Evolutionary conservation across 2,888 invertebrate genomes (phyloP).

Genomic region (Cheilosia pagana): DNA sequence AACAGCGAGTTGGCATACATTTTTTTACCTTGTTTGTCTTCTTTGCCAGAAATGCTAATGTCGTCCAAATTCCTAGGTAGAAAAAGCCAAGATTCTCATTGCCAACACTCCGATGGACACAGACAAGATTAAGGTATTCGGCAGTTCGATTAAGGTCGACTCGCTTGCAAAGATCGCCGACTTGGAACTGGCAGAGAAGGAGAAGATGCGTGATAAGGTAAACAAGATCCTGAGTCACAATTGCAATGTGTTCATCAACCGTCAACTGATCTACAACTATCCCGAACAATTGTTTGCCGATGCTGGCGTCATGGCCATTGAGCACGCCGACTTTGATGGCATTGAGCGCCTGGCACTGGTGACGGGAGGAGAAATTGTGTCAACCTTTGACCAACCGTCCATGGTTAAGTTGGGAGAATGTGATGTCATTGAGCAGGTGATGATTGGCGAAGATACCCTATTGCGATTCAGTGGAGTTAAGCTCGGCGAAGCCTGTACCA

Average conservation of each 20-base stretch:
- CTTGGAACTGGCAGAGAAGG: conserved; percentile 98
- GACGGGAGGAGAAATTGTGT: conserved; percentile 98
- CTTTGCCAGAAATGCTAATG: conserved; percentile 5
- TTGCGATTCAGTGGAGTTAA: conserved; percentile 97
- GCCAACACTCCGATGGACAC: conserved; percentile 99
- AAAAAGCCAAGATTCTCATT: conserved; percentile 98
- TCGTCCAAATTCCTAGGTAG: conserved; percentile 84
- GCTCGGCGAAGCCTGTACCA: conserved; percentile 97
- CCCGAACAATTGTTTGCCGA: conserved; percentile 99
- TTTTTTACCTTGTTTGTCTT: not conserved
- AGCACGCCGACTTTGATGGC: conserved; percentile 99
- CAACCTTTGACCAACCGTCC: conserved; percentile 98
- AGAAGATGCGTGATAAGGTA: conserved; percentile 99
- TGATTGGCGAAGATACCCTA: conserved; percentile 98
- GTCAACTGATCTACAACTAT: conserved; percentile 99
- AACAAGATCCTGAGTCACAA: conserved; percentile 97
- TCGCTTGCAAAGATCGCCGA: conserved; percentile 98
- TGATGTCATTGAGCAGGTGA: conserved; percentile 95
- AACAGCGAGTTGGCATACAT: conserved; percentile 5
- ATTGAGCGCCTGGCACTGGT: conserved; percentile 98
- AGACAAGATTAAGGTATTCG: conserved; percentile 99
- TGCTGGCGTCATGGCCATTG: conserved; percentile 99
- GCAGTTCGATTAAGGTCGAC: conserved; percentile 96
- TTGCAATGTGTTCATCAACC: conserved; percentile 98
- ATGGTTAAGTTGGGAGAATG: conserved; percentile 96